Conservation (phyloP, 2,113 vertebrate genomes). For the Takifugu bimaculatus region DNA sequence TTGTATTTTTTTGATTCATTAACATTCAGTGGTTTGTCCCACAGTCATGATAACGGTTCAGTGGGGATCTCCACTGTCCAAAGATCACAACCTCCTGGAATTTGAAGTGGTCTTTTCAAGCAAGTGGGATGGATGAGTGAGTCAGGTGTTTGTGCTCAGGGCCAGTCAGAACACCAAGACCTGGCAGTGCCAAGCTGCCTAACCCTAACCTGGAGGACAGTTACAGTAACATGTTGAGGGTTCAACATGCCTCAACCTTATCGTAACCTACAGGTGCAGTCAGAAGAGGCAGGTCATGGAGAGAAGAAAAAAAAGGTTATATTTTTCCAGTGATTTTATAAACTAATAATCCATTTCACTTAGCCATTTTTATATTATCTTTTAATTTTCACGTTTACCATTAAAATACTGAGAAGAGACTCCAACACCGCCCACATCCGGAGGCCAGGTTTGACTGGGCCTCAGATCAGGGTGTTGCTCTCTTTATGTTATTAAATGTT, state of each 20-base stretch:
- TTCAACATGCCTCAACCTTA: accelerated
- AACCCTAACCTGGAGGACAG: conserved; percentile 66
- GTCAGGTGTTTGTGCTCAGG: conserved; percentile 83
- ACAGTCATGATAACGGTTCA: conserved; percentile 66
- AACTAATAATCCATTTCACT: too few species aligned
- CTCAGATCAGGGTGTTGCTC: too few species aligned
- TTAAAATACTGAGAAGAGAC: too few species aligned
- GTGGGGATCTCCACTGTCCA: conserved; percentile 76
- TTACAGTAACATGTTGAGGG: not conserved
- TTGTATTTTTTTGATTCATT: not conserved
- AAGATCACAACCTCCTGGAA: conserved; percentile 67
- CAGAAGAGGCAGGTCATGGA: too few species aligned
- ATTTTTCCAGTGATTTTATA: too few species aligned
- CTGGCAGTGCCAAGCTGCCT: conserved; percentile 2
- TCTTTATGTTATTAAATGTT: too few species aligned
- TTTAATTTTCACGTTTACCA: too few species aligned
- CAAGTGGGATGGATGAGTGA: conserved; percentile 81
- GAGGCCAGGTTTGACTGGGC: too few species aligned
- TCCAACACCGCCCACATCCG: too few species aligned
- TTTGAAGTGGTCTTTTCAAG: conserved; percentile 77
- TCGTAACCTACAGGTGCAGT: conserved; percentile 66
- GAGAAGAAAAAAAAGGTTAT: too few species aligned
- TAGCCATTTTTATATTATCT: too few species aligned
- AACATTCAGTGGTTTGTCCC: not conserved
- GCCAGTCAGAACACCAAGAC: conserved; percentile 58